Conservation (phyloP, 2,888 invertebrate genomes). For the Salticus scenicus region DNA sequence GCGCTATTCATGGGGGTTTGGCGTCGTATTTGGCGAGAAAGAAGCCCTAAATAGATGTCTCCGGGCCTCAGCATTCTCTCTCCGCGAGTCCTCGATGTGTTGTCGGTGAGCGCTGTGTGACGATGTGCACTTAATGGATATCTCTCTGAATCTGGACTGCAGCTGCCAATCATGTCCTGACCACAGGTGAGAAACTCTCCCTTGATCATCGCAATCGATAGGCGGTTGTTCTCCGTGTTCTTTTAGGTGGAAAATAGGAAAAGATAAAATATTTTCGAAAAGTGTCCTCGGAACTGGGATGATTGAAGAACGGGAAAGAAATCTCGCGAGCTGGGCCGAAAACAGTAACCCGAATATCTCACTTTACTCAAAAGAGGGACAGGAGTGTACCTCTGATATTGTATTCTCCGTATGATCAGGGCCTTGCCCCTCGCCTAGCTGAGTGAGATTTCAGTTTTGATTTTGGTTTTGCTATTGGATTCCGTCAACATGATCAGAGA, state of each 20-base stretch:
- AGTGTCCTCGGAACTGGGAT: no score
- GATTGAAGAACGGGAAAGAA: not conserved
- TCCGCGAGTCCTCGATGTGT: conserved; percentile 46
- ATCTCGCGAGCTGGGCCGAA: not conserved
- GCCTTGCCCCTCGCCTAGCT: not conserved
- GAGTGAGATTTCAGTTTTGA: not conserved
- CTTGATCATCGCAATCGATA: conserved; percentile 2
- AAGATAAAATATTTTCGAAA: not conserved
- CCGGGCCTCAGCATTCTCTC: conserved; percentile 33
- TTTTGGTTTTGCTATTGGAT: not conserved
- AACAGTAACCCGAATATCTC: not conserved
- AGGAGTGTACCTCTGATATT: not conserved
- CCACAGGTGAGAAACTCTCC: conserved; percentile 58
- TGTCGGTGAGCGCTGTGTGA: conserved; percentile 51
- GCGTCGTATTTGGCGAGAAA: conserved; percentile 33
- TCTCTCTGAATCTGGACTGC: conserved; percentile 34
- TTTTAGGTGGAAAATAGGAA: not conserved
- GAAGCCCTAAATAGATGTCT: conserved; percentile 63
- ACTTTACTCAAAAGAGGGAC: not conserved
- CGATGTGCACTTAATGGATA: conserved; percentile 52
- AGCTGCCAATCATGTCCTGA: conserved; percentile 59
- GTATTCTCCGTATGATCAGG: not conserved
- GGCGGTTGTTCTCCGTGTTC: not conserved
- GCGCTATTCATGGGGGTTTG: conserved; percentile 39
- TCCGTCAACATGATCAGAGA: not conserved